Conservation (phyloP, 2,888 invertebrate genomes). For the Tetropium fuscum region DNA sequence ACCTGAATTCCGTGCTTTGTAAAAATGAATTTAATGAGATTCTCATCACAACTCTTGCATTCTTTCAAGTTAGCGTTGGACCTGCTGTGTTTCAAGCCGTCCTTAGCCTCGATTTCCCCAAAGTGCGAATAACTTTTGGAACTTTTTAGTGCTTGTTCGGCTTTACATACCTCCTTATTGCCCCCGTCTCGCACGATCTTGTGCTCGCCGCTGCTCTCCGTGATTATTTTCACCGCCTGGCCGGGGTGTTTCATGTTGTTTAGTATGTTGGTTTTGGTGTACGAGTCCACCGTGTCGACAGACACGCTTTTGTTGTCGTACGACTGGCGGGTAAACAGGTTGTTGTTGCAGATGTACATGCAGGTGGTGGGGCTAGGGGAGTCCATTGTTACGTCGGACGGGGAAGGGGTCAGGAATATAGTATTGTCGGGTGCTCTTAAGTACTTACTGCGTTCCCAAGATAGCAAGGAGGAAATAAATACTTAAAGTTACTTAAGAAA, state of each 20-base stretch:
- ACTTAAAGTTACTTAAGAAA: too few species aligned
- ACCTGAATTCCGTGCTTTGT: slow-evolving; percentile 84
- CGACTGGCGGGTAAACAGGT: slow-evolving; percentile 55
- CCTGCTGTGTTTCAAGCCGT: slow-evolving; percentile 35
- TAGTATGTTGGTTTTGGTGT: slow-evolving; percentile 51
- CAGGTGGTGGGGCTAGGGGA: slow-evolving; percentile 66
- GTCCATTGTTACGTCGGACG: slow-evolving; percentile 67
- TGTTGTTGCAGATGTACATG: slow-evolving; percentile 65
- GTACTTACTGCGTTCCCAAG: slow-evolving; percentile 66
- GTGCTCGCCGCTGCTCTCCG: slow-evolving; percentile 67
- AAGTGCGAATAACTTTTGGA: slow-evolving; percentile 63
- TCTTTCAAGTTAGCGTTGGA: slow-evolving; percentile 67
- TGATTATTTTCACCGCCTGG: slow-evolving; percentile 80
- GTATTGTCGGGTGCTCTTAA: slow-evolving; percentile 48
- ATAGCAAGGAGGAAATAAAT: background rate
- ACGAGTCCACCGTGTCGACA: slow-evolving; percentile 56
- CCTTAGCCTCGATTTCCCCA: slow-evolving; percentile 46
- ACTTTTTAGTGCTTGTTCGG: slow-evolving; percentile 56
- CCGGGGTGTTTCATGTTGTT: slow-evolving; percentile 71
- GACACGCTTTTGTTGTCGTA: slow-evolving; percentile 49
- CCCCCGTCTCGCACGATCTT: slow-evolving; percentile 50
- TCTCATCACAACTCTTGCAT: slow-evolving; percentile 65
- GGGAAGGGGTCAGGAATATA: slow-evolving; percentile 68
- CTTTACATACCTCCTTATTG: slow-evolving; percentile 55
- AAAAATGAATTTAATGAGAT: slow-evolving; percentile 77